Evolutionary conservation across 2,797 vertebrate species (phyloP).

Genomic region (Streptopelia turtur): DNA sequence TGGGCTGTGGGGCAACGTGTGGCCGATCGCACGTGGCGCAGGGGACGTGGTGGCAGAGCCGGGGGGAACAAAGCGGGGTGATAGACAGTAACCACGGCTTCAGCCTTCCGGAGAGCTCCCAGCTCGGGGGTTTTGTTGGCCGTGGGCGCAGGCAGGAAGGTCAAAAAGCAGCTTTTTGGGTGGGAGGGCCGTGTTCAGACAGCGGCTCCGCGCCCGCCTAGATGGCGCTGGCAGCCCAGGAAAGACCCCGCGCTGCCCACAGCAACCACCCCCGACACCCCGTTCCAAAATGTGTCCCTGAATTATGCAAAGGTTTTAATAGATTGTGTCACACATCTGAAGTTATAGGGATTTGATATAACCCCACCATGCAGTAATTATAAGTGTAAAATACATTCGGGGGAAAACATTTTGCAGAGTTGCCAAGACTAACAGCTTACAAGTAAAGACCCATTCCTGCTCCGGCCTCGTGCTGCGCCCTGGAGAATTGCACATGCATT

Average conservation of each 20-base stretch:
- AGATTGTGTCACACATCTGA: slow-evolving; percentile 51
- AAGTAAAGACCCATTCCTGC: slow-evolving; percentile 45
- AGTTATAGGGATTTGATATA: slow-evolving; percentile 63
- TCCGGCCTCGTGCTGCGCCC: slow-evolving; percentile 53
- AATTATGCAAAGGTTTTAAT: slow-evolving; percentile 29
- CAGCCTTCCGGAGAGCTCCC: background rate
- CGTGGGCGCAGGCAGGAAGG: background rate
- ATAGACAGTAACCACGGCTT: background rate
- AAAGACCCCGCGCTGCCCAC: slow-evolving; percentile 35
- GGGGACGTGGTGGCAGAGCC: background rate
- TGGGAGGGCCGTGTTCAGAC: background rate
- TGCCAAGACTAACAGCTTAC: slow-evolving; percentile 60
- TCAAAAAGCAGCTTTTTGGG: background rate
- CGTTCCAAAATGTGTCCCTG: background rate
- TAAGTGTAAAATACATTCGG: slow-evolving; percentile 62
- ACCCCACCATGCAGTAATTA: slow-evolving; percentile 62
- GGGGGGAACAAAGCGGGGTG: background rate
- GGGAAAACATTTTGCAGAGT: slow-evolving; percentile 17
- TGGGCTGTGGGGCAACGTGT: accelerated
- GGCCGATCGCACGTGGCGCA: accelerated
- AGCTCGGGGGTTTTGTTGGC: background rate
- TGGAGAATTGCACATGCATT: slow-evolving; percentile 66
- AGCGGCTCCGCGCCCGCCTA: slow-evolving; percentile 56
- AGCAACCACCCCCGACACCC: background rate
- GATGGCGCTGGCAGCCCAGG: slow-evolving; percentile 81